phyloP scores from a whole-genome alignment of 2,113 vertebrate genomes.

The Melanotaenia duboulayi region DNA sequence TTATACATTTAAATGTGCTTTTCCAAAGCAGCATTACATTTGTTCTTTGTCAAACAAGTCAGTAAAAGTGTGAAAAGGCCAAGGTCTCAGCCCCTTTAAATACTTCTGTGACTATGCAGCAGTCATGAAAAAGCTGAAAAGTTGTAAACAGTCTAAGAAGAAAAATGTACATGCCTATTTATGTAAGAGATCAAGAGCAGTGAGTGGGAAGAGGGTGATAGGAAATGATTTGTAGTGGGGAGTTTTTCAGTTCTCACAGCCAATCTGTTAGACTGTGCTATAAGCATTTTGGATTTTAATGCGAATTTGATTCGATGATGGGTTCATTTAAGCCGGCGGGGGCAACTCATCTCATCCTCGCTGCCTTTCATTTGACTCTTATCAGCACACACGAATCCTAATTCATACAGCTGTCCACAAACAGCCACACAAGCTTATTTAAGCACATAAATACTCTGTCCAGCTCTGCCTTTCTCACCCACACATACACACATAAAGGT shows the following conservation, averaged over 20 bases:
- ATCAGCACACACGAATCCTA: conserved; percentile 35
- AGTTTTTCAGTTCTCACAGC: conserved; percentile 26
- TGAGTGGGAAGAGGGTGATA: conserved; percentile 22
- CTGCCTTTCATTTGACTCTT: conserved; percentile 58
- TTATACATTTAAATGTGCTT: not conserved
- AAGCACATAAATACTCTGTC: not conserved
- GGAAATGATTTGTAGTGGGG: conserved; percentile 9
- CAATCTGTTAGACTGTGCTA: conserved; percentile 30
- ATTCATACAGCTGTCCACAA: conserved; percentile 42
- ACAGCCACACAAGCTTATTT: conserved; percentile 14
- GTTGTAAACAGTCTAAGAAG: not conserved
- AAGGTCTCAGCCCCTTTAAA: conserved; percentile 1
- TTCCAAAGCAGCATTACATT: not conserved
- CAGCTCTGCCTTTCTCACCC: conserved; percentile 3
- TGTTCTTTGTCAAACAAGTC: conserved; percentile 5
- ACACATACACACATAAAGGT: not conserved
- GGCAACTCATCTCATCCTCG: conserved; percentile 45
- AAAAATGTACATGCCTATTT: conserved; percentile 37
- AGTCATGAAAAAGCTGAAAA: conserved; percentile 10
- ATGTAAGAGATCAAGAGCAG: conserved; percentile 17
- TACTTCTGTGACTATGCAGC: not conserved
- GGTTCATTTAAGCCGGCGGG: conserved; percentile 41
- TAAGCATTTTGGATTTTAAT: conserved; percentile 57
- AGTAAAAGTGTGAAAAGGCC: not conserved
- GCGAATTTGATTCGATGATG: conserved; percentile 44